These are phyloP conservation scores for Tupiocoris notatus DNA, from an alignment of 2,888 invertebrate genomes.

Conservation along the genomic window DNA sequence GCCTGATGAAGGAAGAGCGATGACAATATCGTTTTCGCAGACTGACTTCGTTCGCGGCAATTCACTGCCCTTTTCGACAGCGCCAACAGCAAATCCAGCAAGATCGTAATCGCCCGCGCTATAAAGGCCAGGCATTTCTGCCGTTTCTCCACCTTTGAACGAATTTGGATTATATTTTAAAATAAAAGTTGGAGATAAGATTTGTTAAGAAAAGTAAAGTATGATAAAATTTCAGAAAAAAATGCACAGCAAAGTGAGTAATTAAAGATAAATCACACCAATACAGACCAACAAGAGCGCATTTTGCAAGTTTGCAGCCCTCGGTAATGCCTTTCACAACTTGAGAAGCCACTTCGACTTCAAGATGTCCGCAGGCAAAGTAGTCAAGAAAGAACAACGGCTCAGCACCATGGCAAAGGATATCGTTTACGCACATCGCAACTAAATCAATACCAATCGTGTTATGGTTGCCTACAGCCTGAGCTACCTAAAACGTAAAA, in stretches of 20 bases:
- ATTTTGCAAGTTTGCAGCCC: slow-evolving; percentile 82
- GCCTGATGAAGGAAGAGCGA: slow-evolving; percentile 86
- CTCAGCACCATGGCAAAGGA: slow-evolving; percentile 91
- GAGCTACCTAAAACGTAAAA: slow-evolving; percentile 69
- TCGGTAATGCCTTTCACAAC: slow-evolving; percentile 85
- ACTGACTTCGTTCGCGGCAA: slow-evolving; percentile 70
- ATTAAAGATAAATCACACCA: not conserved
- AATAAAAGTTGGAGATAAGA: not conserved
- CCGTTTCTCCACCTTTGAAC: slow-evolving; percentile 83
- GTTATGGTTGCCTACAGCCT: slow-evolving; percentile 72
- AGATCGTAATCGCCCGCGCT: slow-evolving; percentile 84
- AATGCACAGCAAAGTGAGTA: not conserved
- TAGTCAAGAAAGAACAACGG: slow-evolving; percentile 97
- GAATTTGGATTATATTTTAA: too few species aligned
- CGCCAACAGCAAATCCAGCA: slow-evolving; percentile 94
- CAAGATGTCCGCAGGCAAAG: slow-evolving; percentile 85
- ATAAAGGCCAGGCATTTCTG: slow-evolving; percentile 97
- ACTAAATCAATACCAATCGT: slow-evolving; percentile 92
- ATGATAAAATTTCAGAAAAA: not conserved
- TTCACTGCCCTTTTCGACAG: slow-evolving; percentile 74
- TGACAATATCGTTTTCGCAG: slow-evolving; percentile 71
- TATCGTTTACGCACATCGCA: slow-evolving; percentile 97
- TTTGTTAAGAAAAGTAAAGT: not conserved
- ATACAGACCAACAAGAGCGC: slow-evolving; percentile 77
- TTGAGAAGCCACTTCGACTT: slow-evolving; percentile 70